phyloP scores from a whole-genome alignment of 2,888 invertebrate species.

The Podabrus alpinus region DNA sequence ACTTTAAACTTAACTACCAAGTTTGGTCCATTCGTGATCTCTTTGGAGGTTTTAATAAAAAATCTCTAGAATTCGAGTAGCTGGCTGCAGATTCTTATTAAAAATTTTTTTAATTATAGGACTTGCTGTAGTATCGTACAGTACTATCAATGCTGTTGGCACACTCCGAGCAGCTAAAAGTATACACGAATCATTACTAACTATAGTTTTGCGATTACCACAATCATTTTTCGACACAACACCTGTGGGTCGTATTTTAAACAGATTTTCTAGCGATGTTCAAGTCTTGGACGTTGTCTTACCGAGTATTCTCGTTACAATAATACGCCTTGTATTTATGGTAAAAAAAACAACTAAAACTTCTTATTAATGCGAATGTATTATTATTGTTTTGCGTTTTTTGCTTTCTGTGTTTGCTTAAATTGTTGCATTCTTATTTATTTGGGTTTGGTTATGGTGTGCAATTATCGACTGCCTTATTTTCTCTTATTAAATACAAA shows the following conservation, averaged over 20 bases:
- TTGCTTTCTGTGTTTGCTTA: background rate
- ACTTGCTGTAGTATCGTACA: conserved; percentile 51
- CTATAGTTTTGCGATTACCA: conserved; percentile 60
- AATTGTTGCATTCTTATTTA: background rate
- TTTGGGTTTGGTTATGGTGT: background rate
- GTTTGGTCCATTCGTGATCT: too few relatives aligned
- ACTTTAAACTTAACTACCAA: too few relatives aligned
- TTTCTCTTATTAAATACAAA: background rate
- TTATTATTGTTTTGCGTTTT: background rate
- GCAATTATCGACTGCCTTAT: background rate
- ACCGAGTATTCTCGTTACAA: conserved; percentile 35
- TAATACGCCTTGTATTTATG: background rate
- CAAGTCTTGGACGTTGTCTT: conserved; percentile 61
- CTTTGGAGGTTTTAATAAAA: too few relatives aligned
- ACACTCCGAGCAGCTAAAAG: conserved; percentile 51
- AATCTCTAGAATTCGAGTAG: too few relatives aligned
- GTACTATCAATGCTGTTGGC: conserved; percentile 54
- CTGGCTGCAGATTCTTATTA: background rate
- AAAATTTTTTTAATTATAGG: conserved; percentile 38
- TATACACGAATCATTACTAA: conserved; percentile 58
- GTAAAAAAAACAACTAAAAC: background rate
- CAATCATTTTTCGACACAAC: conserved; percentile 66
- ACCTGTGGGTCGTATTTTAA: conserved; percentile 66
- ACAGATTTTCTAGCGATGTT: conserved; percentile 64
- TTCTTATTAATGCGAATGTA: background rate